Conservation (phyloP, 2,888 invertebrate species). For the Graphium colonna region DNA sequence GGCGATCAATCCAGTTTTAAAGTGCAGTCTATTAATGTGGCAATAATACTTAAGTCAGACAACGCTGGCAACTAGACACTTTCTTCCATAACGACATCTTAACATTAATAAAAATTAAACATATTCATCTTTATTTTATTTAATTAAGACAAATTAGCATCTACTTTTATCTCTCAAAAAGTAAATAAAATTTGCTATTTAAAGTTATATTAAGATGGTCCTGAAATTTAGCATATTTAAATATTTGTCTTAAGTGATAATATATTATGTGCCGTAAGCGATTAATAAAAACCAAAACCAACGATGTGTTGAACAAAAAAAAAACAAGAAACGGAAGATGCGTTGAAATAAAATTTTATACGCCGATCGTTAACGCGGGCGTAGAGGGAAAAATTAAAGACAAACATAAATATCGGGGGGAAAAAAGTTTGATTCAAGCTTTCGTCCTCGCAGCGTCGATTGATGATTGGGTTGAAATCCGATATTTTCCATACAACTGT, state of each 20-base stretch:
- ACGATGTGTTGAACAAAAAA: slow-evolving; percentile 65
- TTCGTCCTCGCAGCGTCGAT: slow-evolving; percentile 44
- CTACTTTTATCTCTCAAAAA: neutral
- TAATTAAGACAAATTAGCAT: neutral
- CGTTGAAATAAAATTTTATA: slow-evolving; percentile 77
- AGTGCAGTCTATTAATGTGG: slow-evolving; percentile 43
- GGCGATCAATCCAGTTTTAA: slow-evolving; percentile 52
- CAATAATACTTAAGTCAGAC: slow-evolving; percentile 33
- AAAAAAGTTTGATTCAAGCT: slow-evolving; percentile 64
- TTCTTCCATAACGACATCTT: neutral
- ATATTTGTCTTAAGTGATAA: slow-evolving; percentile 27
- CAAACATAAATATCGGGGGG: slow-evolving; percentile 69
- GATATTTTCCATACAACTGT: slow-evolving; percentile 61
- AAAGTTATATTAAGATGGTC: neutral
- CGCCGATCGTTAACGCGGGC: slow-evolving; percentile 73
- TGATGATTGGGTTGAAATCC: slow-evolving; percentile 69
- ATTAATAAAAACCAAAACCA: slow-evolving; percentile 71
- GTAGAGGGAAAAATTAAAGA: slow-evolving; percentile 76
- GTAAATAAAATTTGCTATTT: no score
- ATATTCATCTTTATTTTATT: neutral
- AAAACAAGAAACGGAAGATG: slow-evolving; percentile 57
- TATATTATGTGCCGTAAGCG: slow-evolving; percentile 39
- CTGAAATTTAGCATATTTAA: slow-evolving; percentile 16
- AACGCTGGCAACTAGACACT: neutral
- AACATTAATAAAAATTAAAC: neutral